Evolutionary conservation across 2,113 vertebrate genomes (phyloP), one percentile per base, ranked within the genome.

Genomic region (Tilapia sparmanii): DNA sequence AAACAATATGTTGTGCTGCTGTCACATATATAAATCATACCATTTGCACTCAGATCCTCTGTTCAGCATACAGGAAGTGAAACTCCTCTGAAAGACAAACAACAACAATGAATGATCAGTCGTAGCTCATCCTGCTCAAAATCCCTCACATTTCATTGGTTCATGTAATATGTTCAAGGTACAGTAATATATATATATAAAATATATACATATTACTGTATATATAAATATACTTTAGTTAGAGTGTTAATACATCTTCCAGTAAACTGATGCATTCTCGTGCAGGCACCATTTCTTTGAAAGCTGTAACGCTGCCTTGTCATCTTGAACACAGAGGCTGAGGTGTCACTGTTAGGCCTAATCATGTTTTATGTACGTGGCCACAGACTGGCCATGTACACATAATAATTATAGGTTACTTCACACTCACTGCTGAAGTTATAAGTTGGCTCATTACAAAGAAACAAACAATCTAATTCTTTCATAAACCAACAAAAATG

Each of bases 31-130:
- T 45, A 71, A 16, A 33, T 7, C 78, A 45, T 95, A 89, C 94
- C 89, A 57, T 90, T 90, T 33, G 82, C 83, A 22, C 61, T 35
- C 63, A 68, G 79, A 24, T 93, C 95, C 24, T 95, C 89, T 29
- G 87, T 68, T 66, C 24, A 66, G 78, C 38, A 63, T 29, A 80
- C 31, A 89, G 33, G 87, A 47, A 53, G 13, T 81, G 55, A 68
- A 81, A 66, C 66, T 91, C 31, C 53, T 86, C 92, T 96, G 88
- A 35, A 83, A 87, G 26, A 82, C 16, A 88, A 6, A 53, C 40
- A 78, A n/a, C 7, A 26, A 2, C 31, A 35, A 52, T 9, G 15
- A 29, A 53, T 12, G 40, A 38, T 66, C 19, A 66, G 7, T 7
- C 42, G 2, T 7, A 45, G 22, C 15, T 1, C n/a, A 71, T 42